phyloP scores from a whole-genome alignment of 2,113 vertebrate genomes.

The Mormoops blainvillei region DNA sequence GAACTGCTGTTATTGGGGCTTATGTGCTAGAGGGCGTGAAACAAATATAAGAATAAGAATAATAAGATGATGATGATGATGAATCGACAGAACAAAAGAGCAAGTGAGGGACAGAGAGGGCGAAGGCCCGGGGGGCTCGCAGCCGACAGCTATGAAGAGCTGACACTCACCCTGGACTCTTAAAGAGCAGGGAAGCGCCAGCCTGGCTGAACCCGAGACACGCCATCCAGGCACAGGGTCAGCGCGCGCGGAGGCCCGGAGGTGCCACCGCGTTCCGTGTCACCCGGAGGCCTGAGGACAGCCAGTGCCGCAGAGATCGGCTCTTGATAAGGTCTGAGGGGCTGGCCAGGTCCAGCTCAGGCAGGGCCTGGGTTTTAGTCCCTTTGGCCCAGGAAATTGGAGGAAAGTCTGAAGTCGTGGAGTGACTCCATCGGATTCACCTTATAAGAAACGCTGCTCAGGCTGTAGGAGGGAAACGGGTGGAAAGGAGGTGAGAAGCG shows the following conservation, averaged over 20 bases:
- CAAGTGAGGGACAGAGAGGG: accelerated
- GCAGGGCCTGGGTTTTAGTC: background rate
- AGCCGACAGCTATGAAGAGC: accelerated
- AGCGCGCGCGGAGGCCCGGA: background rate
- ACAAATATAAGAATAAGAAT: background rate
- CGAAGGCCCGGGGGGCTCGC: background rate
- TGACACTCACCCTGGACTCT: background rate
- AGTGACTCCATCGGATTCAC: background rate
- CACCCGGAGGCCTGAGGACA: background rate
- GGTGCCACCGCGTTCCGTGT: background rate
- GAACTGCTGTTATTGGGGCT: accelerated
- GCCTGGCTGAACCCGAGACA: background rate
- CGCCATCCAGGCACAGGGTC: background rate
- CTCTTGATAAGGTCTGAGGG: too few relatives aligned
- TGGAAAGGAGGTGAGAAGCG: background rate
- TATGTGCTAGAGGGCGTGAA: background rate
- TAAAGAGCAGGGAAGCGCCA: background rate
- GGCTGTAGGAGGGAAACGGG: background rate
- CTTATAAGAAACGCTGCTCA: background rate
- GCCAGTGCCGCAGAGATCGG: accelerated
- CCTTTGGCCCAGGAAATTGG: background rate
- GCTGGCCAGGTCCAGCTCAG: background rate
- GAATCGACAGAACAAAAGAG: background rate
- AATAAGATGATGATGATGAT: background rate
- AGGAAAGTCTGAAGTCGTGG: background rate